Evolutionary conservation across 2,797 vertebrate genomes (phyloP).

Genomic region (Paedocypris micromegethes): DNA sequence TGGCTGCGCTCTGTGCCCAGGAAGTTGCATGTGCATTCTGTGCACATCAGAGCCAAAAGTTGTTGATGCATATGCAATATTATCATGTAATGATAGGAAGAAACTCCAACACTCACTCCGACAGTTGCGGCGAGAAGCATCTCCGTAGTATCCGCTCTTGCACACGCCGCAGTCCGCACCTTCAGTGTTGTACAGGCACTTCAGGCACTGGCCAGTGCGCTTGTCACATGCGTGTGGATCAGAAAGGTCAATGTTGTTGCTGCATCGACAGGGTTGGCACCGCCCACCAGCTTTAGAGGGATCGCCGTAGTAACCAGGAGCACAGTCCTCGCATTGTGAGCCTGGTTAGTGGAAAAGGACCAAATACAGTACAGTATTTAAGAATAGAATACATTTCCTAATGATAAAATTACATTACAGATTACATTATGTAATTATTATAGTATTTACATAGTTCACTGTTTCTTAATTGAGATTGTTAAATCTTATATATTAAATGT

Average conservation of each 20-base stretch:
- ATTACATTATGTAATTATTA: too few relatives aligned
- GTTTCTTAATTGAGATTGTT: too few relatives aligned
- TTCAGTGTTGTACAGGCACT: slow-evolving; percentile 88
- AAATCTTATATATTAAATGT: too few relatives aligned
- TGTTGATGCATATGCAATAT: neutral
- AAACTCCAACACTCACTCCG: slow-evolving; percentile 74
- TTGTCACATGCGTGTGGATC: slow-evolving; percentile 79
- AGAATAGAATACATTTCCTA: too few relatives aligned
- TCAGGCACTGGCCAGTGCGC: slow-evolving; percentile 79
- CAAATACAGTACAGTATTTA: too few relatives aligned
- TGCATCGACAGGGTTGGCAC: slow-evolving; percentile 86
- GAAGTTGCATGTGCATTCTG: slow-evolving; percentile 88
- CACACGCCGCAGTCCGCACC: slow-evolving; percentile 80
- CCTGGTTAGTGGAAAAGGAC: slow-evolving; percentile 62
- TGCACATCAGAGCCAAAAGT: slow-evolving; percentile 22
- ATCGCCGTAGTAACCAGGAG: slow-evolving; percentile 86
- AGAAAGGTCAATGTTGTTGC: slow-evolving; percentile 84
- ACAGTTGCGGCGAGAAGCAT: slow-evolving; percentile 83
- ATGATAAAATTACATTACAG: too few relatives aligned
- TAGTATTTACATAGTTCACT: too few relatives aligned
- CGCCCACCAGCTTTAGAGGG: slow-evolving; percentile 76
- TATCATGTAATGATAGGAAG: too few relatives aligned
- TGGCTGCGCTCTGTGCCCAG: slow-evolving; percentile 81
- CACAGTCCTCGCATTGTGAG: slow-evolving; percentile 84
- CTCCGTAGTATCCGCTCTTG: slow-evolving; percentile 80